These are phyloP conservation scores for Parasteatoda tepidariorum DNA, from an alignment of 1,140 invertebrate species.

Conservation along the genomic window DNA sequence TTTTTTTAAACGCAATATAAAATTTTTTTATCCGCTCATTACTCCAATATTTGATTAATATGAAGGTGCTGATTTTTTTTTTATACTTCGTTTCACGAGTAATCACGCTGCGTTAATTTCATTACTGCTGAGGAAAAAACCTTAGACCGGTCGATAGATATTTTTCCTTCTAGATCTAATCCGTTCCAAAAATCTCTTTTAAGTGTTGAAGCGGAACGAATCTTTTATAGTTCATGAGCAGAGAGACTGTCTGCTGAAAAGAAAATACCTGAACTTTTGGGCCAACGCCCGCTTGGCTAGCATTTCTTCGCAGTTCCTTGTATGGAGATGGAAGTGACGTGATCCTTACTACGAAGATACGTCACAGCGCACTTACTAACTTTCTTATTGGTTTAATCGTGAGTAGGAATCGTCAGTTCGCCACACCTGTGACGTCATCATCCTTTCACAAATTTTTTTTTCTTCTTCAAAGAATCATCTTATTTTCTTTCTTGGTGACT, in stretches of 20 bases:
- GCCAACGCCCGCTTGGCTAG: conserved; percentile 49
- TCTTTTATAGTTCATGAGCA: too few relatives aligned
- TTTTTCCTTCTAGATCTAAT: too few relatives aligned
- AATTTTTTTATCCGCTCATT: too few relatives aligned
- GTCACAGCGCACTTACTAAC: background rate
- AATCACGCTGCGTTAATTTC: too few relatives aligned
- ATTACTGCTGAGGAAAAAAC: too few relatives aligned
- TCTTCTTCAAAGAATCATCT: background rate
- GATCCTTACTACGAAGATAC: conserved; percentile 33
- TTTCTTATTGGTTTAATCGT: conserved; percentile 9
- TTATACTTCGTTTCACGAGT: too few relatives aligned
- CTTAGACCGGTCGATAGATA: too few relatives aligned
- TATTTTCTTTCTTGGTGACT: background rate
- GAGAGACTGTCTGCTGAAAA: background rate
- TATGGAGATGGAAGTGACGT: conserved; percentile 46
- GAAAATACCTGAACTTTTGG: background rate
- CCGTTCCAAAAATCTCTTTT: background rate
- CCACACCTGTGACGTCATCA: conserved; percentile 31
- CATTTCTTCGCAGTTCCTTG: conserved; percentile 44
- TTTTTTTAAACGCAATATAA: too few relatives aligned
- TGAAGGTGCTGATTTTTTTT: too few relatives aligned
- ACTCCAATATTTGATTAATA: too few relatives aligned
- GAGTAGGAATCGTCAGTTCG: conserved; percentile 17
- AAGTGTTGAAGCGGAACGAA: background rate
- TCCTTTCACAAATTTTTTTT: conserved; percentile 9